Evolutionary conservation across 1,140 invertebrate species (phyloP).

Genomic region (Pomacea maculata): DNA sequence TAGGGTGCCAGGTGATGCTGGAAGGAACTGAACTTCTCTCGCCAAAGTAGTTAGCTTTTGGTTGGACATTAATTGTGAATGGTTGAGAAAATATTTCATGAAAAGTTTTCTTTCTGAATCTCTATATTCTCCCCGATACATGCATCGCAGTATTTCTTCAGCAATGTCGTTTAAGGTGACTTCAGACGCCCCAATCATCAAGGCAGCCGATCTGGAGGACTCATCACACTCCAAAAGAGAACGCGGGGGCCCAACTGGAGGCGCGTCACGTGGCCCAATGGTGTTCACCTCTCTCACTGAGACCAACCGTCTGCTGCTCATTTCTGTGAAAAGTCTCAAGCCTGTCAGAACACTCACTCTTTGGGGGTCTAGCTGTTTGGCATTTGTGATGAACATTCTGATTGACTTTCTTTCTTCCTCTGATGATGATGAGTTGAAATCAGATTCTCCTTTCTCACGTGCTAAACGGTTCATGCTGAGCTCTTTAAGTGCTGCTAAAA

Average conservation of each 20-base stretch:
- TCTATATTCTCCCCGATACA: not conserved
- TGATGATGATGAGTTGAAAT: not conserved
- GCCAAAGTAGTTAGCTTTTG: not conserved
- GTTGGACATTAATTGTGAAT: not conserved
- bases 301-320: not conserved
- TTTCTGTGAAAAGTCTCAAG: not conserved
- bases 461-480: not conserved
- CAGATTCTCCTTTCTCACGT: not conserved
- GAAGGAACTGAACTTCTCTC: slow-evolving; percentile 11
- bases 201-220: not conserved
- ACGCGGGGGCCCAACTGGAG: slow-evolving; percentile 3
- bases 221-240: not conserved
- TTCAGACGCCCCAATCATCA: slow-evolving; percentile 7
- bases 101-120: slow-evolving; percentile 6
- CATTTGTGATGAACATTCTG: not conserved
- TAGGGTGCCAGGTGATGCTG: not conserved
- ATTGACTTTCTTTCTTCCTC: slow-evolving; percentile 1
- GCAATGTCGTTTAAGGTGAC: not conserved
- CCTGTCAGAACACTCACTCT: not conserved
- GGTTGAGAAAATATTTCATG: slow-evolving; percentile 20
- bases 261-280: slow-evolving; percentile 1
- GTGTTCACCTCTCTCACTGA: not conserved
- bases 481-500: slow-evolving; percentile 6
- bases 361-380: not conserved
- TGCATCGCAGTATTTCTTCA: not conserved